Evolutionary conservation across 2,888 invertebrate genomes (phyloP), one percentile per base, ranked within the genome.

Genomic region (Ochropleura leucogaster): DNA sequence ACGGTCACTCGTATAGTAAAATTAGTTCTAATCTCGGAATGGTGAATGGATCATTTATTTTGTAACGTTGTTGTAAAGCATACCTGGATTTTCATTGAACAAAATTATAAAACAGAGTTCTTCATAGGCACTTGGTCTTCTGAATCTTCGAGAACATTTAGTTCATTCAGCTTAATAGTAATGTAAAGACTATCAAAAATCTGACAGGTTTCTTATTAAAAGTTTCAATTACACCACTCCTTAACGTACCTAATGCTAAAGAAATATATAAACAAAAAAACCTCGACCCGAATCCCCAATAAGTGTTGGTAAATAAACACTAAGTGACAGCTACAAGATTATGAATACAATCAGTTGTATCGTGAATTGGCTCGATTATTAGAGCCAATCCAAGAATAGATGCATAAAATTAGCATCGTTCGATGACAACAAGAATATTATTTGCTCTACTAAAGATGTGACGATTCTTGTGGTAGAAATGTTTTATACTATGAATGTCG

Each of bases 51-150:
- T 46, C n/a, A 44, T 49, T 49, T n/a, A n/a, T n/a, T n/a, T n/a
- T 44, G n/a, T n/a, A 8, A 44, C 0, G 3, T 66, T 42, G 53
- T 4, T 18, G 3, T 71, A 20, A 30, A 57, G 40, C 49, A 62
- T 57, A 62, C 77, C 63, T 78, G 62, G 2, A 78, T 77, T 77
- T 77, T 66, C 77, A 77, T 77, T 51, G 4, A 20, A 44, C 16
- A 7, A 40, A 42, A 30, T 68, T 51, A 20, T 5, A n/a, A 6
- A 42, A 0, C 10, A 49, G 0, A 40, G 9, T 18, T 20, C 8
- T 30, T 40, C 40, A 42, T 12, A 2, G 10, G 6, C 42, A 47
- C 40, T 46, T 18, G 10, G 9, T 30, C 30, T 30, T 30, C 30
- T 30, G 30, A 30, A 40, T 14, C 12, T 30, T 14, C 14, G 12